Base-by-base conservation (phyloP, 2,113 vertebrate genomes). In the Heterotilapia buettikoferi region DNA sequence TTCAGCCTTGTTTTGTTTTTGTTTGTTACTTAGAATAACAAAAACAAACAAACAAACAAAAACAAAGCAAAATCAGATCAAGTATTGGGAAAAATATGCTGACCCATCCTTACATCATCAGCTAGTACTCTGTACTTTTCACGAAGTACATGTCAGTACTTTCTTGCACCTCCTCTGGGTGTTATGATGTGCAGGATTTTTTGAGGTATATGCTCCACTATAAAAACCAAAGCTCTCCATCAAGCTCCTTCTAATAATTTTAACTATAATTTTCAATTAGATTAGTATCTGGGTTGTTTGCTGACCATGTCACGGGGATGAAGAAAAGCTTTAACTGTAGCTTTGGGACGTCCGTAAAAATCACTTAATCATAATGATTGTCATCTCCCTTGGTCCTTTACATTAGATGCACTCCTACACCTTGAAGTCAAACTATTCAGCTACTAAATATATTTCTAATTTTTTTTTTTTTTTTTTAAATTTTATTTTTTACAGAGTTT, bases 381-480 rank as follows among this genome's bases (percentile, higher is more conserved):
- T 45, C 8, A 29, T 47, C 71, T 47, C 43, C 2, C 21, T 16
- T 47, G 43, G 40, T n/a, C 31, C 31, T 63, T 66, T 13, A 66
- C 61, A 38, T 66, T 66, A 66, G 6, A 38, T 66, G 19, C 19
- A 66, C n/a, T 66, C 19, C 33, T 8, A 66, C 61, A 38, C 1
- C 33, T 38, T 66, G 71, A 50, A 50, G 71, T 45, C 24, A 50
- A 50, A 19, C 3, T 78, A 10, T 50, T 47, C 16, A 78, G 24
- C 71, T 50, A 18, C 71, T 78, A 50, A 78, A 50, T 38, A 66
- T 66, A 66, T 13, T 66, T 66, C 61, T 2, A 1, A 7, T 38
- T 36, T 7, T 2, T 21, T 11, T 2, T 19, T 11, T 3, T 14
- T 3, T 4, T 1, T 3, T 26, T 1, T 12, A 4, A 57, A 61